Percentiles rank a stretch among this genome's conserved stretches.
phyloP scores from a whole-genome alignment of 2,888 invertebrate species.

The Clitarchus hookeri region DNA sequence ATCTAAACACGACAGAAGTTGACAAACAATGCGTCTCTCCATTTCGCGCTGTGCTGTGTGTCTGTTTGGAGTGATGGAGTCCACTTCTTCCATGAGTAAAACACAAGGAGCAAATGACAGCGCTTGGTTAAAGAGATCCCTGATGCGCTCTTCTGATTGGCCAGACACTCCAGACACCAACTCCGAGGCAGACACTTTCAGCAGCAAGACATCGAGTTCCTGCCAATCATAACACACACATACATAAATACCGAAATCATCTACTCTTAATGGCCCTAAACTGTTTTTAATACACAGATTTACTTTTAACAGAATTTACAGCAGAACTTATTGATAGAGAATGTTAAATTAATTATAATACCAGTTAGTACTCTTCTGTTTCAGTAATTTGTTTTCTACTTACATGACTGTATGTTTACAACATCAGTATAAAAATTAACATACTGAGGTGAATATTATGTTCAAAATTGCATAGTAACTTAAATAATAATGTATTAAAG shows the following conservation, averaged over 20 bases:
- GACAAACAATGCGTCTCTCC: slow-evolving; percentile 94
- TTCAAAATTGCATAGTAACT: no score
- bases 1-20: slow-evolving; percentile 87
- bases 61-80: slow-evolving; percentile 91
- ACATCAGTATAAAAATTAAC: no score
- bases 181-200: slow-evolving; percentile 90
- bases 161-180: slow-evolving; percentile 94
- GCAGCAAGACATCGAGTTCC: slow-evolving; percentile 71
- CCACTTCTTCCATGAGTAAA: slow-evolving; percentile 95
- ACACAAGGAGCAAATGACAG: slow-evolving; percentile 75
- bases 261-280: neutral
- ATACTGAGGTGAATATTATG: no score
- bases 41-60: slow-evolving; percentile 92
- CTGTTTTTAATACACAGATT: neutral
- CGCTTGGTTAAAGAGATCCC: slow-evolving; percentile 89
- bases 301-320: no score
- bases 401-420: no score
- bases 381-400: no score
- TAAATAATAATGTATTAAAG: no score
- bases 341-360: no score
- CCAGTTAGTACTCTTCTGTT: no score
- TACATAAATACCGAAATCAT: neutral
- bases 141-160: slow-evolving; percentile 91
- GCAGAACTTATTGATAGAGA: no score
- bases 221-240: neutral